These are phyloP conservation scores for Homarus gammarus DNA, from an alignment of 2,888 invertebrate genomes.

Conservation along the genomic window DNA sequence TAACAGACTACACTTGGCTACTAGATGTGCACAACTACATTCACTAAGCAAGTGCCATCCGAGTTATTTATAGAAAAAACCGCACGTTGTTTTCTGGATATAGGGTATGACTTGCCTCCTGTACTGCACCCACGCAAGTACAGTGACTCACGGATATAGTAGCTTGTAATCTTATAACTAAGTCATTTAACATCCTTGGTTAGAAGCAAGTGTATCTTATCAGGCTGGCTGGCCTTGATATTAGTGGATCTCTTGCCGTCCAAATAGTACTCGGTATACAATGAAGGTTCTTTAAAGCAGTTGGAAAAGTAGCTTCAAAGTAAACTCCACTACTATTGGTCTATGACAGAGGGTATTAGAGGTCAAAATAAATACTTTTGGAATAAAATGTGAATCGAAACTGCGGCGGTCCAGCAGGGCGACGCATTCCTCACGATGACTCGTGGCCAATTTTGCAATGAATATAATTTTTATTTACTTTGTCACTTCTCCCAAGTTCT, in stretches of 20 bases:
- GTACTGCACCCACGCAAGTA: neutral
- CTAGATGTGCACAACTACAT: slow-evolving; percentile 1
- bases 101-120: neutral
- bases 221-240: neutral
- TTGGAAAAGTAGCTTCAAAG: neutral
- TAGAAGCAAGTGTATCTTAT: slow-evolving; percentile 28
- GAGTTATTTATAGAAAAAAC: slow-evolving; percentile 26
- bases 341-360: no score
- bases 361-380: neutral
- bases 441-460: neutral
- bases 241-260: neutral
- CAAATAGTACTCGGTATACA: neutral
- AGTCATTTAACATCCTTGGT: slow-evolving; percentile 16
- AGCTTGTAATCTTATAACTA: neutral
- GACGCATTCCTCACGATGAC: slow-evolving; percentile 47
- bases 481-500: neutral
- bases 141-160: neutral
- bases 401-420: slow-evolving; percentile 25
- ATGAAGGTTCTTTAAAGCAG: neutral
- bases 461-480: neutral
- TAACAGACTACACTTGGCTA: neutral
- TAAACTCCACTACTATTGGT: no score
- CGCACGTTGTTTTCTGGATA: slow-evolving; percentile 10
- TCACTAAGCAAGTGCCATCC: slow-evolving; percentile 14
- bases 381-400: slow-evolving; percentile 29